phyloP scores from a whole-genome alignment of 2,113 vertebrate species.

The Pelobates fuscus region DNA sequence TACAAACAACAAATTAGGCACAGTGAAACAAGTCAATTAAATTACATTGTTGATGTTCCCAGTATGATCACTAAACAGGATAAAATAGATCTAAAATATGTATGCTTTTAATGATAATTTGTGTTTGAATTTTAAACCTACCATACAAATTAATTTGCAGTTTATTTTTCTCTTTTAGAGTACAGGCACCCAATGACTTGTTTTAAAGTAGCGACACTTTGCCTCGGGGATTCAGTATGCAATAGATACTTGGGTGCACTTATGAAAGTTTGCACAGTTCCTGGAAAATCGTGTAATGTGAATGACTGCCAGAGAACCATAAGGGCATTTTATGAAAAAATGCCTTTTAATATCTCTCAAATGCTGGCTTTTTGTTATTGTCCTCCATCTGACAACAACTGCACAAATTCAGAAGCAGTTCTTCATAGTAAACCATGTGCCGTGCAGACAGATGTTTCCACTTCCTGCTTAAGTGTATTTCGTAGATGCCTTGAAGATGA shows the following conservation, averaged over 20 bases:
- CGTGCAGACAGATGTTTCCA: constrained; percentile 45
- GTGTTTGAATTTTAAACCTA: too few relatives aligned
- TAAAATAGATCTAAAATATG: too few relatives aligned
- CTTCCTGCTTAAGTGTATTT: constrained; percentile 76
- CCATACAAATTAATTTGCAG: not conserved
- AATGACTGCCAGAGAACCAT: constrained; percentile 72
- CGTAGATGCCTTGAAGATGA: constrained; percentile 69
- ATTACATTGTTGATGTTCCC: too few relatives aligned
- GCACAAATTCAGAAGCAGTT: constrained; percentile 67
- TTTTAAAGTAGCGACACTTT: constrained; percentile 70
- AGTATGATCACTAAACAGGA: too few relatives aligned
- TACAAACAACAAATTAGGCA: too few relatives aligned
- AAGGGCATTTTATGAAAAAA: constrained; percentile 74
- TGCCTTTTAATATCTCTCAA: constrained; percentile 76
- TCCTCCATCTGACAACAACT: constrained; percentile 69
- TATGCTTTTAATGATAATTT: too few relatives aligned
- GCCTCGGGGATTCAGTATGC: constrained; percentile 78
- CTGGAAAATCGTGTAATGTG: constrained; percentile 65
- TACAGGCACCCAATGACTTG: constrained; percentile 67
- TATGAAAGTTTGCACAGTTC: constrained; percentile 72
- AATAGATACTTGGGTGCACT: constrained; percentile 77
- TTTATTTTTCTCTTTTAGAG: constrained; percentile 63
- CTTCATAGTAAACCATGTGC: constrained; percentile 80
- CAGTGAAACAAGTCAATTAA: too few relatives aligned
- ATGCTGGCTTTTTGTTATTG: constrained; percentile 85